Evolutionary conservation across 2,113 vertebrate species (phyloP).

Genomic region (Pachycephala philippinensis): DNA sequence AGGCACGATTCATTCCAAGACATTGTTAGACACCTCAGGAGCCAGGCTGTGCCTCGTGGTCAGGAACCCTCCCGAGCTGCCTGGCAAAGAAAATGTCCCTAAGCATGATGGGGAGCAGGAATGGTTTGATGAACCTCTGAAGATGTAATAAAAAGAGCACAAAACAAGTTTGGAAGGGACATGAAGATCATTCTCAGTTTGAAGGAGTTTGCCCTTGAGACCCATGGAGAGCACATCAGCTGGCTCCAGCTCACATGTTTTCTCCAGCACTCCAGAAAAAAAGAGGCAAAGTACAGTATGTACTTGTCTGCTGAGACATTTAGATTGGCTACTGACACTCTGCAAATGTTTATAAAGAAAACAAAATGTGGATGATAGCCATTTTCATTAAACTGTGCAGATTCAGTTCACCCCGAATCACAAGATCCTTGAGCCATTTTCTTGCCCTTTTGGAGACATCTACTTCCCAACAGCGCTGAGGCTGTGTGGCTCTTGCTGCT

Average conservation of each 20-base stretch:
- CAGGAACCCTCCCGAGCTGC: background rate
- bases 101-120: background rate
- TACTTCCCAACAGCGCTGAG: conserved; percentile 51
- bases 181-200: conserved; percentile 29
- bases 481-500: conserved; percentile 43
- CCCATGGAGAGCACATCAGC: conserved; percentile 66
- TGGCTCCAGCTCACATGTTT: conserved; percentile 74
- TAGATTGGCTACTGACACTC: conserved; percentile 79
- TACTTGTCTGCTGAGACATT: conserved; percentile 77
- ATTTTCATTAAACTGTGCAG: conserved; percentile 75
- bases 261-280: conserved; percentile 69
- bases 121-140: background rate
- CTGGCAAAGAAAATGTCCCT: background rate
- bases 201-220: conserved; percentile 70
- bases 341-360: conserved; percentile 80
- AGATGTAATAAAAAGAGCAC: background rate
- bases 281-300: conserved; percentile 59
- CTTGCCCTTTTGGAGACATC: conserved; percentile 57
- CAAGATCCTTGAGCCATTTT: conserved; percentile 66
- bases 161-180: conserved; percentile 29
- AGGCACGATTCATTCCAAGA: background rate
- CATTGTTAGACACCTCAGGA: background rate
- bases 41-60: background rate
- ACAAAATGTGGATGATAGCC: conserved; percentile 77
- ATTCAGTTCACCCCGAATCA: conserved; percentile 67